Conservation (phyloP, 2,797 vertebrate genomes). For the Clarias platycephalus region DNA sequence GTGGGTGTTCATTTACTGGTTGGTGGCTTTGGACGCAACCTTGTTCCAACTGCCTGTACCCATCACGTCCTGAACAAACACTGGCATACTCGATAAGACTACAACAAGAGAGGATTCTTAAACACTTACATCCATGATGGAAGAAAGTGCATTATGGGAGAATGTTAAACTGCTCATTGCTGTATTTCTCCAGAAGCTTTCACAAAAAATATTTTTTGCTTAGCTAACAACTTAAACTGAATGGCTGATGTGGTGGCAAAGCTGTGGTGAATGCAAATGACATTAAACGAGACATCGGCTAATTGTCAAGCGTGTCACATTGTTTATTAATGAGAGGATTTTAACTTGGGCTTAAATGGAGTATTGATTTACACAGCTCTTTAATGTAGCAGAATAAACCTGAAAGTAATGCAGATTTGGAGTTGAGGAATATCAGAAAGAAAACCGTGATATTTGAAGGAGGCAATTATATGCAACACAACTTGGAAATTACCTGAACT, state of each 20-base stretch:
- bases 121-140: neutral
- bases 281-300: neutral
- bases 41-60: conserved; percentile 14
- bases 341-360: conserved; percentile 8
- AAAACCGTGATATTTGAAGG: neutral
- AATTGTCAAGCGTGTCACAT: conserved; percentile 7
- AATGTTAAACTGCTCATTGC: neutral
- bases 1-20: neutral
- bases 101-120: neutral
- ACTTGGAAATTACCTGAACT: neutral
- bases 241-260: neutral
- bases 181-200: neutral
- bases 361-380: conserved; percentile 10
- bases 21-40: conserved; percentile 21
- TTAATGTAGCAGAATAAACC: neutral
- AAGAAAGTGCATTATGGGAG: neutral
- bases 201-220: neutral
- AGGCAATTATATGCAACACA: neutral
- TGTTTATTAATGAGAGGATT: conserved; percentile 8
- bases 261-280: conserved; percentile 4
- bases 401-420: neutral
- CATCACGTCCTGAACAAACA: neutral
- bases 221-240: neutral
- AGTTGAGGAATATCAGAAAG: neutral
- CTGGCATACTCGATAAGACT: neutral